phyloP scores from a whole-genome alignment of 2,888 invertebrate species.

The Sinelater perroti region DNA sequence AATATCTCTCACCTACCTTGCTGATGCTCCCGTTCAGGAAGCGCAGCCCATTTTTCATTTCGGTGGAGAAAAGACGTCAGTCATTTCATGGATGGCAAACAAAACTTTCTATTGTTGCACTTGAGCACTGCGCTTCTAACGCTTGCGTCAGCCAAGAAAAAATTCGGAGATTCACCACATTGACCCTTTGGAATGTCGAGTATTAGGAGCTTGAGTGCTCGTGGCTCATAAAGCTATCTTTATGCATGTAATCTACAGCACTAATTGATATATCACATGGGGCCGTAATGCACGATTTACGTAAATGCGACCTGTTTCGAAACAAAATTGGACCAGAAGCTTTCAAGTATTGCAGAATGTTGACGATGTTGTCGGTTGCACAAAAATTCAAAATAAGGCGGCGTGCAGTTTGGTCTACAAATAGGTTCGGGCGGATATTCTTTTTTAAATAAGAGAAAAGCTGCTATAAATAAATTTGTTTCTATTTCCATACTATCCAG shows the following conservation, averaged over 20 bases:
- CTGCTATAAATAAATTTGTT: too few relatives aligned
- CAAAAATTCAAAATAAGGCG: too few relatives aligned
- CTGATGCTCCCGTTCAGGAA: conserved; percentile 16
- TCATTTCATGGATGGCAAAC: too few relatives aligned
- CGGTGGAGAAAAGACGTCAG: too few relatives aligned
- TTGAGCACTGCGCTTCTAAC: too few relatives aligned
- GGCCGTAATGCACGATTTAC: conserved; percentile 5
- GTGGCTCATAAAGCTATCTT: background rate
- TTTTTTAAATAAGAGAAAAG: too few relatives aligned
- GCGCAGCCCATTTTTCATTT: too few relatives aligned
- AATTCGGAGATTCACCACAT: background rate
- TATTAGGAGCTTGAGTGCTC: background rate
- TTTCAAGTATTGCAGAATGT: background rate
- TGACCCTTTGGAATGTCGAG: background rate
- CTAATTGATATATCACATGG: conserved; percentile 7
- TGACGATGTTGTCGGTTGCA: too few relatives aligned
- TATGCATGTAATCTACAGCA: background rate
- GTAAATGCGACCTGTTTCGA: conserved; percentile 4
- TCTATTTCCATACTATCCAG: too few relatives aligned
- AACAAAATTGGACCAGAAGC: background rate
- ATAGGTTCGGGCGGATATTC: too few relatives aligned
- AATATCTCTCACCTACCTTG: conserved; percentile 26
- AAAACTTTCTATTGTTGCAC: background rate
- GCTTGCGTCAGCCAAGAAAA: conserved; percentile 9
- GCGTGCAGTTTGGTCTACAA: too few relatives aligned